phyloP scores from a whole-genome alignment of 2,797 vertebrate species.

The Parauchenoglanis punctatus region DNA sequence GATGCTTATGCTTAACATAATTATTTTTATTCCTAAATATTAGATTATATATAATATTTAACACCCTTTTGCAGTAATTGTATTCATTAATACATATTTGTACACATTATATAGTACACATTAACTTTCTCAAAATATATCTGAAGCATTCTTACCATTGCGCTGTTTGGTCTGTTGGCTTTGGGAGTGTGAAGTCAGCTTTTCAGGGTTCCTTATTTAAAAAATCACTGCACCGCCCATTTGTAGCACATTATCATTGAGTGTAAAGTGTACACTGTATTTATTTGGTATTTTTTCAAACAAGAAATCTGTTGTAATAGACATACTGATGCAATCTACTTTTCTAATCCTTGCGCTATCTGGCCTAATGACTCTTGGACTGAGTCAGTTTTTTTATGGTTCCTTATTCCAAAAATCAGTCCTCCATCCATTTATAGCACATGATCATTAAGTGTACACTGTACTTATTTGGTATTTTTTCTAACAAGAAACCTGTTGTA shows the following conservation, averaged over 20 bases:
- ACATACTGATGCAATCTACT: too few species aligned
- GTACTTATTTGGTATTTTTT: not conserved
- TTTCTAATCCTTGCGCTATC: slow-evolving; percentile 2
- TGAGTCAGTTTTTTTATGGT: not conserved
- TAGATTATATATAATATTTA: too few species aligned
- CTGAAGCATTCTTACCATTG: slow-evolving; percentile 13
- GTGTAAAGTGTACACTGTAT: slow-evolving; percentile 15
- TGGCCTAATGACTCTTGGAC: not conserved
- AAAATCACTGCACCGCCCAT: slow-evolving; percentile 9
- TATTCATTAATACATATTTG: not conserved
- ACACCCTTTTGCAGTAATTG: not conserved
- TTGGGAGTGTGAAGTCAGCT: slow-evolving; percentile 9
- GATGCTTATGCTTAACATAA: not conserved
- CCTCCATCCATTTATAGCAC: slow-evolving; percentile 2
- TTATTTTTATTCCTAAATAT: not conserved
- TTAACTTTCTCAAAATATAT: not conserved
- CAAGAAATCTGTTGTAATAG: too few species aligned
- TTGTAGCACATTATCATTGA: slow-evolving; percentile 12
- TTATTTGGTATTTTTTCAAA: not conserved
- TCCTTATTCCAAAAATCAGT: not conserved
- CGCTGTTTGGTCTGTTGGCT: not conserved
- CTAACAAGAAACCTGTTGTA: too few species aligned
- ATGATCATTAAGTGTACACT: slow-evolving; percentile 19
- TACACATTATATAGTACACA: not conserved
- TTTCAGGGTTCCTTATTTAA: not conserved